Base-by-base conservation (phyloP, 2,797 vertebrate genomes). In the Halcyon smyrnensis region DNA sequence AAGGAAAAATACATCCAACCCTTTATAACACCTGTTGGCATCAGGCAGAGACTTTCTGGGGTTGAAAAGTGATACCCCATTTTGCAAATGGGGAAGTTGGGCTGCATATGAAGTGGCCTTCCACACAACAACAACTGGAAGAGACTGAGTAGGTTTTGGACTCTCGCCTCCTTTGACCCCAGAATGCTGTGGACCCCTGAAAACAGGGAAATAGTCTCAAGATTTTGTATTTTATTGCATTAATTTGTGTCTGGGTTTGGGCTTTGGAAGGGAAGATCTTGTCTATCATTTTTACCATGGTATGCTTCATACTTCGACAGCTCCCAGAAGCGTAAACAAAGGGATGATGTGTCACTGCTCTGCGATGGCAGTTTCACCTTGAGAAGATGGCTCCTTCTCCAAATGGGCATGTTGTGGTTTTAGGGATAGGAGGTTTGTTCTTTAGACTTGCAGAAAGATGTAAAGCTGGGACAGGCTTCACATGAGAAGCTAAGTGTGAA, bases 91-190 rank as follows among this genome's bases (percentile, higher is more conserved):
- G 8, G 11, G 12, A 63, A 48, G n/a, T 7, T 63, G 11, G 24
- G 9, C 17, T 62, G 25, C 37, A 86, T 12, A 34, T 64, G 36
- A 30, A 12, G 53, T 15, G 12, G 14, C 34, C 28, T 87, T 90
- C 15, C 39, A 50, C 0, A 0, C 45, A 56, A 11, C 16, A 80
- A 27, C 15, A 84, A 1, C 15, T 32, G 37, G 75, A 34, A 45
- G 51, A 77, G 15, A 20, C 11, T 27, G 27, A 51, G 21, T 21
- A 39, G 21, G 17, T 63, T 79, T 78, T 21, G 50, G 36, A 13
- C 41, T 87, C 37, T 63, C 73, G 39, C 8, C 41, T 64, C 6
- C 39, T 89, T 37, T 2, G 4, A 53, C 8, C 6, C 6, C 23
- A 50, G 32, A 12, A 9, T 57, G 30, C 60, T 34, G 25, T 50